Conservation (phyloP, 2,113 vertebrate genomes). For the Mormoops blainvillei region DNA sequence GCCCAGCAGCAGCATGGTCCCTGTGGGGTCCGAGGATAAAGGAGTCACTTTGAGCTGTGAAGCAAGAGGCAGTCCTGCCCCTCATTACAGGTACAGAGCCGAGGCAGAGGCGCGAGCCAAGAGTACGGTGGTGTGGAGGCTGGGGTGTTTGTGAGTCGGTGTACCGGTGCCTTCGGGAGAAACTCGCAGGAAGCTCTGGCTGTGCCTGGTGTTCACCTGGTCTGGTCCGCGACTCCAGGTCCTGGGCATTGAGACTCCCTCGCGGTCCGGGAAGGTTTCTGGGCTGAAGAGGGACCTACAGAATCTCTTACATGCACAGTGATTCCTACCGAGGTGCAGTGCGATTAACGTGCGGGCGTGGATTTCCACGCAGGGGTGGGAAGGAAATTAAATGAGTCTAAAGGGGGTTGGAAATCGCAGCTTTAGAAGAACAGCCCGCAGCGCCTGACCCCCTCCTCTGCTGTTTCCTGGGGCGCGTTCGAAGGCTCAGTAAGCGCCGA, state of each 20-base stretch:
- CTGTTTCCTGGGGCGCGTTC: not conserved
- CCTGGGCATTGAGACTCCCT: not conserved
- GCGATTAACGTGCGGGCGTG: too few species aligned
- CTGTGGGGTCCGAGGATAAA: conserved; percentile 44
- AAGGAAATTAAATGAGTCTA: not conserved
- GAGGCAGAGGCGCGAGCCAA: conserved; percentile 29
- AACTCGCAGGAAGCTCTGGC: fast-evolving
- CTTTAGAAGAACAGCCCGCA: not conserved
- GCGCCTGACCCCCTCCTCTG: not conserved
- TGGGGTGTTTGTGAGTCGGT: not conserved
- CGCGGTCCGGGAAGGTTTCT: not conserved
- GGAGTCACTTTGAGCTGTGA: conserved; percentile 36
- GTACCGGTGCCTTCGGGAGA: not conserved
- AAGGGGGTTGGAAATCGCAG: not conserved
- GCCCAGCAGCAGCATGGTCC: conserved; percentile 66
- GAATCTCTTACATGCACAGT: too few species aligned
- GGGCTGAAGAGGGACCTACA: too few species aligned
- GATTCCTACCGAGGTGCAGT: too few species aligned
- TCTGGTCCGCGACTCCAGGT: not conserved
- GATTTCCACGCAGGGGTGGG: too few species aligned
- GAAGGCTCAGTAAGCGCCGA: not conserved
- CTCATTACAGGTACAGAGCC: conserved; percentile 70
- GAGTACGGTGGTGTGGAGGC: not conserved
- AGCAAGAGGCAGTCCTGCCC: conserved; percentile 66
- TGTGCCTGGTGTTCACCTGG: not conserved